Evolutionary conservation across 2,888 invertebrate species (phyloP), one percentile per base, ranked within the genome.

Genomic region (Busseola fusca): DNA sequence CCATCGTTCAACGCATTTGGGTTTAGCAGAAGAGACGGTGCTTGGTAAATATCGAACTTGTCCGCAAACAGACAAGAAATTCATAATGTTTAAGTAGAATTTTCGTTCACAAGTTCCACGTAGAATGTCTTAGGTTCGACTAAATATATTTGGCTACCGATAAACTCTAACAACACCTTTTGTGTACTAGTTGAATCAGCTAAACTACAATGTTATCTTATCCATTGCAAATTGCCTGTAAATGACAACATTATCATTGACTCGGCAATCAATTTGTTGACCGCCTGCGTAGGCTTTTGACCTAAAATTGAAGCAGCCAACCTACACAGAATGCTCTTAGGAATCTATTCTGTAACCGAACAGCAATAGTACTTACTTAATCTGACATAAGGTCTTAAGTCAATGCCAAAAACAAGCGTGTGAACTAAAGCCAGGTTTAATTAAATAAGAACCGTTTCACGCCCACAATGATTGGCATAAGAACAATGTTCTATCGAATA

Each of bases 401-500:
- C 78, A 83, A 78, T 78, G 76, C 63, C 76, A 67, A 45, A 66
- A 52, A 40, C 50, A 69, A 69, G 60, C 84, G 81, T 84, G 83
- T 52, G 84, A 84, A 82, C 72, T 63, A 54, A 69, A 69, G 65
- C 50, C 69, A 21, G 27, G 34, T 62, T 73, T 72, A 84, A 84
- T 81, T 79, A 68, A 74, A 78, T 81, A 72, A 60, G 57, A 68
- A 67, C 71, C 48, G 69, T 78, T 82, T 79, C 58, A 40, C 74
- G 72, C 76, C 74, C 72, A 76, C 78, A 62, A 72, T 74, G 42
- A 83, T 81, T 64, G 82, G 74, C 30, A 40, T 54, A 60, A 78
- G 73, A 83, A 77, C 78, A 81, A 78, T 75, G 83, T 83, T 84
- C 81, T 80, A 81, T 77, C 80, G 74, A 83, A 74, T 85, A 84